Percentiles rank a stretch among this genome's conserved stretches.
Evolutionary conservation across 2,888 invertebrate genomes (phyloP).

Genomic region (Limulus polyphemus): DNA sequence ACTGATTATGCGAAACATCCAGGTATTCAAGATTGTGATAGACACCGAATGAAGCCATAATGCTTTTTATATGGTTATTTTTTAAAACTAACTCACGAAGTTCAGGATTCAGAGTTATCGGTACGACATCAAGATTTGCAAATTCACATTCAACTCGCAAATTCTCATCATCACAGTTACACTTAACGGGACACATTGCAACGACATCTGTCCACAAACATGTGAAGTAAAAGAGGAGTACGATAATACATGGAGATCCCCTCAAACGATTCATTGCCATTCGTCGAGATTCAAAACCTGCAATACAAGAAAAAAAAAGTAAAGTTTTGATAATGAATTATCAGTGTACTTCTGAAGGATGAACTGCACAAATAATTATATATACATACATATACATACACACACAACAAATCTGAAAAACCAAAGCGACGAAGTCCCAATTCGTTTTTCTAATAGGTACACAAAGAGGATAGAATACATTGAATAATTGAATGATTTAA

Average conservation of each 20-base stretch:
- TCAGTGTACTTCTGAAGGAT: too few relatives aligned
- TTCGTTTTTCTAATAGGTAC: too few relatives aligned
- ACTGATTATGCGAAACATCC: conserved; percentile 67
- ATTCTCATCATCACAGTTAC: conserved; percentile 68
- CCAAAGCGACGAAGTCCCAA: too few relatives aligned
- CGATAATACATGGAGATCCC: conserved; percentile 13
- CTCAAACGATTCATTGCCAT: conserved; percentile 10
- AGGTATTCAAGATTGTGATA: conserved; percentile 64
- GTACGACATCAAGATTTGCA: conserved; percentile 59
- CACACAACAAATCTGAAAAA: too few relatives aligned
- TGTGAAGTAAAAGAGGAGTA: conserved; percentile 16
- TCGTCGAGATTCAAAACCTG: too few relatives aligned
- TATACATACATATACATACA: too few relatives aligned
- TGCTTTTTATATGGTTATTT: conserved; percentile 61
- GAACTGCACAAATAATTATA: too few relatives aligned
- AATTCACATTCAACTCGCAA: conserved; percentile 61
- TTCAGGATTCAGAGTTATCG: conserved; percentile 69
- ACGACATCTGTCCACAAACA: conserved; percentile 26
- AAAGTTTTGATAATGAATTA: too few relatives aligned
- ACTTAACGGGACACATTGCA: conserved; percentile 58
- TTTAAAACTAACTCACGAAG: conserved; percentile 54
- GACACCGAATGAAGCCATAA: conserved; percentile 64
- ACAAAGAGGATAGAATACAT: too few relatives aligned
- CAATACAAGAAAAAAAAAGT: too few relatives aligned
- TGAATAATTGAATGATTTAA: too few relatives aligned